A percentile compares a stretch with the other conserved stretches of the same genome.
phyloP scores from a whole-genome alignment of 2,888 invertebrate species.

The Ectemnius lituratus region DNA sequence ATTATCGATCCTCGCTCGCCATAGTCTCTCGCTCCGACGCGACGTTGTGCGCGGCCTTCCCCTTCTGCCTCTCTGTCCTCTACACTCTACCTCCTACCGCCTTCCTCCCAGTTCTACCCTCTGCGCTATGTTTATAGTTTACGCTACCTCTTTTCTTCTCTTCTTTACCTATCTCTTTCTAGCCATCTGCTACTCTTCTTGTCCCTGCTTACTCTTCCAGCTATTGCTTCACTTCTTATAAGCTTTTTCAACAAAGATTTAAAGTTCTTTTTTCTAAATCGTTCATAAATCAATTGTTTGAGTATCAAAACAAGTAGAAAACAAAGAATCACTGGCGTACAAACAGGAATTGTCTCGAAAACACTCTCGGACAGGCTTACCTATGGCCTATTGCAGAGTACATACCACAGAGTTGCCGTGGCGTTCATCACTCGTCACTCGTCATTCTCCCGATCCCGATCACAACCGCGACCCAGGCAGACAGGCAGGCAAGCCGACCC shows the following conservation, averaged over 20 bases:
- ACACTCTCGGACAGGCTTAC: too few species aligned
- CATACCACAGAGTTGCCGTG: too few species aligned
- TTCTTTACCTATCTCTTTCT: constrained; percentile 17
- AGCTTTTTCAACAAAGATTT: too few species aligned
- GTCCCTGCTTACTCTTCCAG: constrained; percentile 2
- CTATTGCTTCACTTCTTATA: constrained; percentile 6
- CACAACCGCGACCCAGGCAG: neutral
- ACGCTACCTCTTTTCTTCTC: neutral
- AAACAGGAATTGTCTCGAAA: too few species aligned
- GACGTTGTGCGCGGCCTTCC: constrained; percentile 18
- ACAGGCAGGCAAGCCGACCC: constrained; percentile 15
- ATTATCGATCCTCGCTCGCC: constrained; percentile 61
- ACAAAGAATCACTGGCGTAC: too few species aligned
- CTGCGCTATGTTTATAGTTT: neutral
- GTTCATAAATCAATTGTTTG: too few species aligned
- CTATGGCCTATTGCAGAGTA: too few species aligned
- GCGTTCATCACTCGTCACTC: too few species aligned
- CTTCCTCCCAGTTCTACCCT: constrained; percentile 1
- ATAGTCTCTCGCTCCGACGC: constrained; percentile 17
- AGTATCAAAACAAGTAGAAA: too few species aligned
- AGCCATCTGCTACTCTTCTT: constrained; percentile 30
- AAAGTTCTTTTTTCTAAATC: too few species aligned
- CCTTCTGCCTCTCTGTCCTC: constrained; percentile 14
- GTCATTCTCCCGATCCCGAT: too few species aligned
- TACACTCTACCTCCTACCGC: neutral